These are phyloP conservation scores for Brenthis hecate DNA, from an alignment of 2,888 invertebrate genomes.

Conservation along the genomic window DNA sequence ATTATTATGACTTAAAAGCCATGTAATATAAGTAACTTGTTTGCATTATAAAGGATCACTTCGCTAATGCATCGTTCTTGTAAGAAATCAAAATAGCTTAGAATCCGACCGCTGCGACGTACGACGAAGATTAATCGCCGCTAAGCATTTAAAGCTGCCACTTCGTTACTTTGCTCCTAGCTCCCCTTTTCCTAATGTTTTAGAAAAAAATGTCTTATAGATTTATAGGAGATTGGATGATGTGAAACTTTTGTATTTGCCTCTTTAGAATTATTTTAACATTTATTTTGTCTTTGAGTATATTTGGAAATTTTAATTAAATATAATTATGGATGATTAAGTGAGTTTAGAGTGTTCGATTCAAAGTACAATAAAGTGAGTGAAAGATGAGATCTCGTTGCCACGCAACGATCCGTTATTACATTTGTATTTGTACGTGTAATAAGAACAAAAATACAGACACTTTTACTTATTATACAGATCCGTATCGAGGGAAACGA, in stretches of 20 bases:
- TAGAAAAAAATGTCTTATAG: neutral
- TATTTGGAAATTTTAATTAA: too few relatives aligned
- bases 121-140: neutral
- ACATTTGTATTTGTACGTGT: too few relatives aligned
- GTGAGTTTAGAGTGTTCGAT: too few relatives aligned
- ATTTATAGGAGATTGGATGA: too few relatives aligned
- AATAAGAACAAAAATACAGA: too few relatives aligned
- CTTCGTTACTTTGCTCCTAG: slow-evolving; percentile 7
- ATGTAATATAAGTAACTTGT: neutral
- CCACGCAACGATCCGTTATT: neutral
- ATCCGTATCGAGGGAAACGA: neutral
- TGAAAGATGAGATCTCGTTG: neutral
- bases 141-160: neutral
- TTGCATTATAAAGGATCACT: slow-evolving; percentile 2
- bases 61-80: slow-evolving; percentile 12
- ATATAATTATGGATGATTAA: too few relatives aligned
- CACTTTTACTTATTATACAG: too few relatives aligned
- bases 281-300: too few relatives aligned
- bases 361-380: too few relatives aligned
- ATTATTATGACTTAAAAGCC: neutral
- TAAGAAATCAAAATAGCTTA: slow-evolving; percentile 7
- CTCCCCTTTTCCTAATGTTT: slow-evolving; percentile 2
- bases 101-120: neutral
- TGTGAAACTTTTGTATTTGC: too few relatives aligned
- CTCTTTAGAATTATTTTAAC: too few relatives aligned